Base-by-base conservation (phyloP, 64 coral and sea anemone species). In the Dendrophyllia cribrosa region DNA sequence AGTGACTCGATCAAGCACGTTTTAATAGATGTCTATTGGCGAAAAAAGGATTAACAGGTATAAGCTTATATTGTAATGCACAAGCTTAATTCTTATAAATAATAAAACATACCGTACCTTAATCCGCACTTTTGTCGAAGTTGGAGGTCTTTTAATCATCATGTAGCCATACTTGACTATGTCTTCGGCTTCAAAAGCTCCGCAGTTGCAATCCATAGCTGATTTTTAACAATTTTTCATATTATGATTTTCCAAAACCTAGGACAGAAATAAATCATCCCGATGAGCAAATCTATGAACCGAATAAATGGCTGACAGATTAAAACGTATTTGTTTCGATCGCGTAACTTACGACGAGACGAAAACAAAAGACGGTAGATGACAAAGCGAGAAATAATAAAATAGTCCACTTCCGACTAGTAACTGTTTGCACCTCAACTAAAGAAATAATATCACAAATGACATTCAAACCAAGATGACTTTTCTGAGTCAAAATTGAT, bases 131-230 rank as follows among this genome's bases (percentile, higher is more conserved):
- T 93, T 89, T 50, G 84, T 82, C 11, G 34, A 71, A 43, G 88
- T 72, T 9, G 95, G 95, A 10, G 95, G 95, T 58, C 95, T 74
- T 77, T 97, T 97, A 34, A 97, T 91, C 74, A 79, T 71, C 87
- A 97, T 83, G 70, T 97, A 94, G 7, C 95, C 95, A 75, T 75
- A 94, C 70, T 94, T 97, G 60, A 93, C 63, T n/a, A 89, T 69
- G 16, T 86, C 74, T 91, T 60, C 72, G 70, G 59, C 89, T 50
- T 49, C 51, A 59, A 43, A 81, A 3, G 47, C 17, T 44, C 47
- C 43, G 21, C 25, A 7, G 62, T 43, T 61, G 59, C 43, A 50
- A 71, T 76, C 72, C 88, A 90, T 95, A 19, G 49, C 47, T 43
- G 48, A 62, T 82, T n/a, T n/a, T n/a, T 66, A 51, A 56, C 7